phyloP scores from a whole-genome alignment of 1,140 invertebrate species.

The Leptinotarsa undecemlineata region DNA sequence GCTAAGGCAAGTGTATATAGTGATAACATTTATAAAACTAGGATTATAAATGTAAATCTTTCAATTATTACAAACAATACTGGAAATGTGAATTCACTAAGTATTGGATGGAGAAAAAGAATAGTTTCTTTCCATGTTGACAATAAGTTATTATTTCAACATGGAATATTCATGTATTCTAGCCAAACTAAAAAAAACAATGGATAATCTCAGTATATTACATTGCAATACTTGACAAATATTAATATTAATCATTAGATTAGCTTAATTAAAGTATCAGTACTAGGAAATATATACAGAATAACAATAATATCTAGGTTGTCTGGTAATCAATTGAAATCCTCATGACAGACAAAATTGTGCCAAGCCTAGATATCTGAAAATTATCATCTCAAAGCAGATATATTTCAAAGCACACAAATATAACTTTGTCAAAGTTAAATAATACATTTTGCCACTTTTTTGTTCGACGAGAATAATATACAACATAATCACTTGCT shows the following conservation, averaged over 20 bases:
- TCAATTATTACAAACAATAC: no score
- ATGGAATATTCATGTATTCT: background rate
- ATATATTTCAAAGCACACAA: background rate
- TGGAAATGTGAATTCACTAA: no score
- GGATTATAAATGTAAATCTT: no score
- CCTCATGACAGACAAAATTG: slow-evolving; percentile 3
- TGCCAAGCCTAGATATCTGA: background rate
- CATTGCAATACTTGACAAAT: background rate
- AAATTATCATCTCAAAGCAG: background rate
- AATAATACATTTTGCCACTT: background rate
- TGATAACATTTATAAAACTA: background rate
- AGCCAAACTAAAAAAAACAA: background rate
- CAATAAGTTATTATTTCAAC: no score
- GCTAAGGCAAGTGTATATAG: background rate
- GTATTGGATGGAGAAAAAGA: no score
- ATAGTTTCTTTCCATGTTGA: no score
- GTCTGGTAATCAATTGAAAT: background rate
- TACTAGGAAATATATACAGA: background rate
- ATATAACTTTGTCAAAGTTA: background rate
- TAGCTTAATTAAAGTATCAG: background rate
- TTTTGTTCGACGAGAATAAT: background rate
- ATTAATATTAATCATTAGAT: background rate
- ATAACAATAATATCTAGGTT: background rate
- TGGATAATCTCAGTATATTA: slow-evolving; percentile 3
- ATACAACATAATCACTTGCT: background rate